A percentile compares a stretch with the other conserved stretches of the same genome.
Conservation (phyloP, 2,888 invertebrate species). For the Perizoma affinitatum region DNA sequence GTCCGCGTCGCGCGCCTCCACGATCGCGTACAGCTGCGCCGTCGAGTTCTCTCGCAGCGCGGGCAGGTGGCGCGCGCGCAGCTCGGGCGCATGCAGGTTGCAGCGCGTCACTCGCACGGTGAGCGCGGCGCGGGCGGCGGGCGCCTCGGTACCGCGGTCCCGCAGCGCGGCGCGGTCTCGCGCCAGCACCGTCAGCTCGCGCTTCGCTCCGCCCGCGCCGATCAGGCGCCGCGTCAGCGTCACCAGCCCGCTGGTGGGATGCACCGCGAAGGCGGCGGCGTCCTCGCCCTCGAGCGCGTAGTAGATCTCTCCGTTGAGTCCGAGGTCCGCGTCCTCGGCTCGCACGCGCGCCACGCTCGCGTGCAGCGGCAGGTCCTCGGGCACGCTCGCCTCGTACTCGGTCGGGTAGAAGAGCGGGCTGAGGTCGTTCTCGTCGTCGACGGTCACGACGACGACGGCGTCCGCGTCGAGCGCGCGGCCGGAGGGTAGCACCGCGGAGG, state of each 20-base stretch:
- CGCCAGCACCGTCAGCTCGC: slow-evolving; percentile 92
- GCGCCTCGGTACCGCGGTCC: slow-evolving; percentile 82
- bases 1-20: slow-evolving; percentile 92
- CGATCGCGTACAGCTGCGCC: slow-evolving; percentile 94
- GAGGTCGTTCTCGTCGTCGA: slow-evolving; percentile 95
- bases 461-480: slow-evolving; percentile 88
- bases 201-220: slow-evolving; percentile 87
- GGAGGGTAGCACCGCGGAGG: slow-evolving; percentile 82
- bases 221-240: slow-evolving; percentile 91
- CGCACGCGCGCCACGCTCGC: slow-evolving; percentile 90
- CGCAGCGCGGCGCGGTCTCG: slow-evolving; percentile 91
- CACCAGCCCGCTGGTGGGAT: slow-evolving; percentile 95
- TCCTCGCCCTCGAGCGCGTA: slow-evolving; percentile 92
- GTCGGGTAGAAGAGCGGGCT: slow-evolving; percentile 96
- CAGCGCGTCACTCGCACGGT: slow-evolving; percentile 90
- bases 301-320: slow-evolving; percentile 98
- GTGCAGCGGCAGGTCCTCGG: slow-evolving; percentile 94
- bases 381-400: slow-evolving; percentile 93
- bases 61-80: slow-evolving; percentile 91
- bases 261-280: slow-evolving; percentile 94
- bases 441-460: slow-evolving; percentile 87
- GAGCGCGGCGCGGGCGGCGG: slow-evolving; percentile 90
- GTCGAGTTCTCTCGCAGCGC: slow-evolving; percentile 92
- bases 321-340: slow-evolving; percentile 98
- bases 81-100: slow-evolving; percentile 94